Conservation (phyloP, 2,888 invertebrate species). For the Sabatieria punctata region DNA sequence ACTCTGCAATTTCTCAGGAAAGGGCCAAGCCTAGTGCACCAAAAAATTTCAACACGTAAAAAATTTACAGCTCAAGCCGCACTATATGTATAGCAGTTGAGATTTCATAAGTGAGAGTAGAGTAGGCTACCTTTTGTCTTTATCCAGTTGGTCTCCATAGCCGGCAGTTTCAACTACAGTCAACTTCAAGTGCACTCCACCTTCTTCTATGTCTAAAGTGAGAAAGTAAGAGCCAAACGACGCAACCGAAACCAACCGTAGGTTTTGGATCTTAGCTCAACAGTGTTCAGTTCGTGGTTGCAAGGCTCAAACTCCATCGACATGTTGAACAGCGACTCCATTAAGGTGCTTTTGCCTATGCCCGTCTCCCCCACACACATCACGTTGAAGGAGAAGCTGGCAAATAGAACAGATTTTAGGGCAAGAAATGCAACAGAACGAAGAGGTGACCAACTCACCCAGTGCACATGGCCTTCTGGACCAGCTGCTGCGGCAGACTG, state of each 20-base stretch:
- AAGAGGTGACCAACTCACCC: conserved; percentile 45
- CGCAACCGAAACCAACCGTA: conserved; percentile 42
- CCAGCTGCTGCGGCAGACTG: conserved; percentile 91
- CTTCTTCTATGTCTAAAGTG: conserved; percentile 37
- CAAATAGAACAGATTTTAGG: conserved; percentile 3
- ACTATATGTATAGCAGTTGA: too few species aligned
- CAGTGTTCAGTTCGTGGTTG: conserved; percentile 83
- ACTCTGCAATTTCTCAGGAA: too few species aligned
- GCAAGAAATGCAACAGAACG: too few species aligned
- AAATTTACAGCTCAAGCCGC: too few species aligned
- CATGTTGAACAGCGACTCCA: conserved; percentile 96
- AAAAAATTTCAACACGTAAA: too few species aligned
- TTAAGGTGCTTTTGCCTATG: conserved; percentile 89
- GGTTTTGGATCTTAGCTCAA: conserved; percentile 88
- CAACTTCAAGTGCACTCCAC: conserved; percentile 44
- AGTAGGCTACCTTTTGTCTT: conserved; percentile 44
- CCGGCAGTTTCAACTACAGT: conserved; percentile 95
- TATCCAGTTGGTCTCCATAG: conserved; percentile 99
- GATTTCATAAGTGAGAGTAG: too few species aligned
- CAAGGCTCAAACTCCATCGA: conserved; percentile 77
- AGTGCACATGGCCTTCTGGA: conserved; percentile 89
- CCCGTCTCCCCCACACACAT: conserved; percentile 98
- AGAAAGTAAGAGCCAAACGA: neutral
- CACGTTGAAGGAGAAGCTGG: conserved; percentile 79
- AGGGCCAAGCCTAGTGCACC: too few species aligned